Evolutionary conservation across 2,888 invertebrate genomes (phyloP).

Genomic region (Protonemura montana): DNA sequence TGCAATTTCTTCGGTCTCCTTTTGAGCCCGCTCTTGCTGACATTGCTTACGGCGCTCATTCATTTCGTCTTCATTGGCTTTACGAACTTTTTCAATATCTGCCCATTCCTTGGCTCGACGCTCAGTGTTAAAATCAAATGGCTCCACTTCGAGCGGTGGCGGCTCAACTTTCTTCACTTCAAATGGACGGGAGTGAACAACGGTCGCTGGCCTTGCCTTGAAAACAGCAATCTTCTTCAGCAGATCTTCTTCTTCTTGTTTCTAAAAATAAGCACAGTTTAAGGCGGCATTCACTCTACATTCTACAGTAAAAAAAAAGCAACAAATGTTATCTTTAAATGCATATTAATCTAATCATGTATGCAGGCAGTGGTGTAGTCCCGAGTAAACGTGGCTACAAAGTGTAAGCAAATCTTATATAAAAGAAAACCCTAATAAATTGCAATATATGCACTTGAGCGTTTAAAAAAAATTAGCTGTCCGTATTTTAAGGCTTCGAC

Average conservation of each 20-base stretch:
- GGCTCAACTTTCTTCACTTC: conserved; percentile 64
- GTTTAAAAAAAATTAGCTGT: too few relatives aligned
- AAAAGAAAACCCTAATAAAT: too few relatives aligned
- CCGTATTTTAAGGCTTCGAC: too few relatives aligned
- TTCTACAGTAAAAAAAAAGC: too few relatives aligned
- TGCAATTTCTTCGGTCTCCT: conserved; percentile 63
- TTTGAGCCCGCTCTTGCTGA: conserved; percentile 56
- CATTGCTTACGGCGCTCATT: conserved; percentile 59
- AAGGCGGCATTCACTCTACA: too few relatives aligned
- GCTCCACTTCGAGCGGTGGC: conserved; percentile 59
- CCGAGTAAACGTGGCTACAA: too few relatives aligned
- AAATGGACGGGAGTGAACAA: conserved; percentile 71
- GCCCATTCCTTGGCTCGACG: conserved; percentile 69
- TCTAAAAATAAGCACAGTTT: too few relatives aligned
- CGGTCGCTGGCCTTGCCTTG: conserved; percentile 69
- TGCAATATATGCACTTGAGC: too few relatives aligned
- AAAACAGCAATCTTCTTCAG: conserved; percentile 58
- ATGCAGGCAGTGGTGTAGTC: too few relatives aligned
- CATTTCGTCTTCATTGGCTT: conserved; percentile 64
- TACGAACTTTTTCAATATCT: conserved; percentile 65
- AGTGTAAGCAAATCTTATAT: too few relatives aligned
- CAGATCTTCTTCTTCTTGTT: conserved; percentile 57
- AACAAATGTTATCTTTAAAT: too few relatives aligned
- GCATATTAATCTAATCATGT: too few relatives aligned
- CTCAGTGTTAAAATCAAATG: conserved; percentile 69